These are phyloP conservation scores for Mnemiopsis leidyi DNA, from an alignment of 37 sponge, comb jelly and placozoan genomes.

Conservation along the genomic window DNA sequence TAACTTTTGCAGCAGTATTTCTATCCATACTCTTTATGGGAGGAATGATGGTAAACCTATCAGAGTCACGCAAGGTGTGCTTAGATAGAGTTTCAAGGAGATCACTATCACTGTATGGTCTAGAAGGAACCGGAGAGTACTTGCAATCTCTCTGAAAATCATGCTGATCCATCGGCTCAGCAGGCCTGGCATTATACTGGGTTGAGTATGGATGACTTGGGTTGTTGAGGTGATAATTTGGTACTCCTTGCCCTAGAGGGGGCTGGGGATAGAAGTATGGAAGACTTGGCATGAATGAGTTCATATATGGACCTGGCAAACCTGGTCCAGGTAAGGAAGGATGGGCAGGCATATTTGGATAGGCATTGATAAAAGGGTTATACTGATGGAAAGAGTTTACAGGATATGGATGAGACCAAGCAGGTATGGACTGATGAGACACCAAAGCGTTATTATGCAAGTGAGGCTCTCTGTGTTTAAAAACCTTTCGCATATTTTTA, in stretches of 20 bases:
- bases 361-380: not conserved
- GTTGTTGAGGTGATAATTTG: not conserved
- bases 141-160: constrained; percentile 33
- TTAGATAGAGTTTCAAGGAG: not conserved
- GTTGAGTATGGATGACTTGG: not conserved
- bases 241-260: not conserved
- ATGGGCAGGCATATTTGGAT: not conserved
- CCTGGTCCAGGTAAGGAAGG: not conserved
- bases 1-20: not conserved
- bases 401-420: constrained; percentile 30
- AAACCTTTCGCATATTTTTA: not conserved
- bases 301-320: not conserved
- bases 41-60: not conserved
- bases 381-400: not conserved
- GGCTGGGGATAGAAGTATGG: not conserved
- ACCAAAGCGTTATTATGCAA: not conserved
- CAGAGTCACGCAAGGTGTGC: not conserved
- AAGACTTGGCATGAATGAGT: not conserved
- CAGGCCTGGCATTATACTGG: not conserved
- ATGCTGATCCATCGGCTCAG: not conserved
- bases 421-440: not conserved
- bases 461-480: not conserved
- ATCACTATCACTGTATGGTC: constrained; percentile 53
- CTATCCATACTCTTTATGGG: not conserved
- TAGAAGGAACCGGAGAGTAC: not conserved